Evolutionary conservation across 2,113 vertebrate genomes (phyloP), one percentile per base, ranked within the genome.

Genomic region (Gymnocephalus cernua): DNA sequence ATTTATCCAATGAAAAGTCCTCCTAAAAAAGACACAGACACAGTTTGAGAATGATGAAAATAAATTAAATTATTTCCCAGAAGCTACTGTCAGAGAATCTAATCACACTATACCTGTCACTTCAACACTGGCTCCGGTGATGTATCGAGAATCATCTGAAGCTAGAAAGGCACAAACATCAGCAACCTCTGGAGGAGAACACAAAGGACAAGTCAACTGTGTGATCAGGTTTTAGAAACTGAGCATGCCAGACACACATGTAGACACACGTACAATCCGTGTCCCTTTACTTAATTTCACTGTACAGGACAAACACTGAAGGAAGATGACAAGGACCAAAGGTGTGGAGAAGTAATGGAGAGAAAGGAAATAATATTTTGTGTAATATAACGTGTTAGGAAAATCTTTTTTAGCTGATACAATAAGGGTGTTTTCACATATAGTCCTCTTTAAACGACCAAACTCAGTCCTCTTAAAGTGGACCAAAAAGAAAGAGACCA

Each of bases 91-190:
- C 1, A 61, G 27, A 96, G n/a, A 38, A 11, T 0, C 23, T 10
- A 45, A 15, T 48, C 53, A 6, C 2, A 44, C 64, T 2, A 0
- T 23, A 93, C 97, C 96, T 71, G 97, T 95, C 69, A 98, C 97
- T 91, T 97, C 96, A 47, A 97, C 68, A 48, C 96, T 96, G 75
- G 94, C 88, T 70, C 97, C 97, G 0, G 97, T 98, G 90, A 97
- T 94, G 84, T 97, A 97, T 2, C 91, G 87, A 77, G 97, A 97
- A 65, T 97, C 97, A 13, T 96, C 96, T 0, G 97, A 97, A 9
- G 96, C 97, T 54, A 98, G 90, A 83, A 98, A 97, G 6, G 95
- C 94, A 25, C 96, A 97, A 2, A 95, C 97, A 47, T 96, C 95
- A 10, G 97, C 97, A 5, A 97, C 96, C 87, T 97, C 97, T 97